These are phyloP conservation scores for Monodelphis domestica DNA, from an alignment of 2,797 vertebrate genomes.

Conservation along the genomic window DNA sequence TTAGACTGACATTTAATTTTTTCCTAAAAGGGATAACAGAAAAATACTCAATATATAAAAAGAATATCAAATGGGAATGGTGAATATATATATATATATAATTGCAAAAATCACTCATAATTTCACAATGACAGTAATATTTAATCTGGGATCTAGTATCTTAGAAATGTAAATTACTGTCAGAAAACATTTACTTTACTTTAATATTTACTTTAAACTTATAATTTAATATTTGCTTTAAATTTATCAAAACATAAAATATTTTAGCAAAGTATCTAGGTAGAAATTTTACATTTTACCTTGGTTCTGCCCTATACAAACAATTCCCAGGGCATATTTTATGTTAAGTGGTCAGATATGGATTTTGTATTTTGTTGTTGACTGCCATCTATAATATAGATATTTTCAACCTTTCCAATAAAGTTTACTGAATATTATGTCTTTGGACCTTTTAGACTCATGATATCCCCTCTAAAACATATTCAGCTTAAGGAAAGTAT, in stretches of 20 bases:
- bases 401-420: background rate
- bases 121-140: background rate
- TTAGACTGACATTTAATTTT: background rate
- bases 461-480: background rate
- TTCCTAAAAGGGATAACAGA: background rate
- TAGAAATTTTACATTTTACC: background rate
- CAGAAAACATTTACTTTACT: background rate
- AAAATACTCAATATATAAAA: background rate
- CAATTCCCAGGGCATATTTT: background rate
- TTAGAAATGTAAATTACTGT: background rate
- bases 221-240: too few relatives aligned
- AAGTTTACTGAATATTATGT: background rate
- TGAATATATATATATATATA: too few relatives aligned
- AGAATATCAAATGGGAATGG: background rate
- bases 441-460: background rate
- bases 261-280: background rate
- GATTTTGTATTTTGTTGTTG: background rate
- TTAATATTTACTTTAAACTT: too few relatives aligned
- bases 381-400: background rate
- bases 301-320: too few relatives aligned
- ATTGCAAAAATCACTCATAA: background rate
- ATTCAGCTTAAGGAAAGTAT: background rate
- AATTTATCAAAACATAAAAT: background rate
- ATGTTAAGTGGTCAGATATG: background rate
- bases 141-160: background rate